Percentiles rank a stretch among this genome's conserved stretches.
Conservation (phyloP, 2,113 vertebrate genomes). For the Sciurus niger region DNA sequence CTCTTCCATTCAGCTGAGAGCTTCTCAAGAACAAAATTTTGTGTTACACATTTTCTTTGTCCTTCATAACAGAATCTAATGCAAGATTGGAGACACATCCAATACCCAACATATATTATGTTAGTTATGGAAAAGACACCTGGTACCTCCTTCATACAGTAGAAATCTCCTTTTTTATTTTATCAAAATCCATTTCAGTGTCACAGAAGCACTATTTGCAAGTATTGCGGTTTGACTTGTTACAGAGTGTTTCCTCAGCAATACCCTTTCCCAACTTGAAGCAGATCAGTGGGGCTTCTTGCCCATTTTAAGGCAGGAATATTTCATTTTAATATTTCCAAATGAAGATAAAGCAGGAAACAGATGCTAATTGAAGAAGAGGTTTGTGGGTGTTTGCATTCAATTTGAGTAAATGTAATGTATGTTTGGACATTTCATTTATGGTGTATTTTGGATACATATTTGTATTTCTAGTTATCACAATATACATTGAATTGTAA, state of each 20-base stretch:
- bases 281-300: neutral
- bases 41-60: neutral
- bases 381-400: slow-evolving; percentile 26
- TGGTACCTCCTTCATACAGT: neutral
- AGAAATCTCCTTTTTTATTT: neutral
- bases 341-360: slow-evolving; percentile 37
- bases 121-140: neutral
- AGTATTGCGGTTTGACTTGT: neutral
- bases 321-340: slow-evolving; percentile 57
- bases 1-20: slow-evolving; percentile 1
- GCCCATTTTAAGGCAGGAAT: neutral
- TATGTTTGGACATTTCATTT: slow-evolving; percentile 43
- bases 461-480: slow-evolving; percentile 64
- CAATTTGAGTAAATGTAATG: slow-evolving; percentile 53
- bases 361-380: neutral
- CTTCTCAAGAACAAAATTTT: neutral
- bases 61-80: neutral
- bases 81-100: neutral
- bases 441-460: slow-evolving; percentile 40
- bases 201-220: neutral
- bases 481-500: slow-evolving; percentile 62
- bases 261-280: neutral
- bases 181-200: neutral
- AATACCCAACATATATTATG: neutral
- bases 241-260: neutral